Conservation (phyloP, 2,888 invertebrate species). For the Drosophila anceps region DNA sequence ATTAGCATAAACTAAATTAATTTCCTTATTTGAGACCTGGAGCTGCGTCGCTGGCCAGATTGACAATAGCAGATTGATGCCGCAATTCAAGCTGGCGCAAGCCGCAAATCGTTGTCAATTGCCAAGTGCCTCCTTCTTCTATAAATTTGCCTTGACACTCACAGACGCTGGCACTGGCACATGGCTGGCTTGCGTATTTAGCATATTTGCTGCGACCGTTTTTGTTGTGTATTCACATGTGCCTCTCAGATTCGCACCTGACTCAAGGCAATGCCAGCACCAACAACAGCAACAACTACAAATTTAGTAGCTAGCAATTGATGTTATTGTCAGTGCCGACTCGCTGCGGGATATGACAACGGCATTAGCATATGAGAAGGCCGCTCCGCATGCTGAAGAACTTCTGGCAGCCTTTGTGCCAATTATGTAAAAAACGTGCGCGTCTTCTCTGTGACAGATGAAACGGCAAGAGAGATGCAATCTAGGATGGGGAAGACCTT, state of each 20-base stretch:
- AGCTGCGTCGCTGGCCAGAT: constrained; percentile 31
- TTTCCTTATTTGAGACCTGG: constrained; percentile 51
- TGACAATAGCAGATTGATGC: constrained; percentile 55
- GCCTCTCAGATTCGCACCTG: constrained; percentile 46
- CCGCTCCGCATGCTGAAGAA: constrained; percentile 44
- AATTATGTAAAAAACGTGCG: constrained; percentile 51
- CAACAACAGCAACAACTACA: constrained; percentile 6
- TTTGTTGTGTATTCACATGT: constrained; percentile 56
- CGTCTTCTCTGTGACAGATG: constrained; percentile 22
- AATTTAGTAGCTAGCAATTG: constrained; percentile 1
- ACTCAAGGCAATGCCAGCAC: constrained; percentile 31
- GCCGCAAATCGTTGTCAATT: constrained; percentile 42
- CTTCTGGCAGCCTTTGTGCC: constrained; percentile 44
- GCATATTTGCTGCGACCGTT: constrained; percentile 69
- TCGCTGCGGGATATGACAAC: constrained; percentile 44
- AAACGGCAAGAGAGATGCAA: constrained; percentile 27
- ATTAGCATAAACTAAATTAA: constrained; percentile 80
- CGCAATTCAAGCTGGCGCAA: constrained; percentile 9
- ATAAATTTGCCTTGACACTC: constrained; percentile 12
- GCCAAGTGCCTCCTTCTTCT: constrained; percentile 7
- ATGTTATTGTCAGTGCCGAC: constrained; percentile 20
- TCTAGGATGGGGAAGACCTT: background rate
- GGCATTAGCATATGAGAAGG: constrained; percentile 62
- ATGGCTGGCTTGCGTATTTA: constrained; percentile 51
- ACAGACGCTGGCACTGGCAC: constrained; percentile 20